Percentiles rank a stretch among this genome's conserved stretches.
Evolutionary conservation across 2,113 vertebrate species (phyloP).

Genomic region (Spermophilus dauricus): DNA sequence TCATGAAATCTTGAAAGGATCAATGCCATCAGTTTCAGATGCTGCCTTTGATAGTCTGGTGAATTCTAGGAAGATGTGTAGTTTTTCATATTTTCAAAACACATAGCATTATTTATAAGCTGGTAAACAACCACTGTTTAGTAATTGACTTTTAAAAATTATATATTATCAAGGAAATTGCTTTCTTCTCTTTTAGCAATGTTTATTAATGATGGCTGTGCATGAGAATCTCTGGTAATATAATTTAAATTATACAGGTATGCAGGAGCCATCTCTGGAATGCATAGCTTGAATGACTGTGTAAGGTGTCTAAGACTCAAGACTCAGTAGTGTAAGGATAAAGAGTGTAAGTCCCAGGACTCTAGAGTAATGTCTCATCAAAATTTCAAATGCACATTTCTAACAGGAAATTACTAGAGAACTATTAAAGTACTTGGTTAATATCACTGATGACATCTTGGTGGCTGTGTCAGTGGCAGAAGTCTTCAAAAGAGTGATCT

Average conservation of each 20-base stretch:
- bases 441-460: not conserved
- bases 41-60: not conserved
- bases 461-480: not conserved
- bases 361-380: not conserved
- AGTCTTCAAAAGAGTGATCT: slow-evolving; percentile 41
- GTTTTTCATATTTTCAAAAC: slow-evolving; percentile 43
- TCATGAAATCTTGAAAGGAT: not conserved
- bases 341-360: not conserved
- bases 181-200: not conserved
- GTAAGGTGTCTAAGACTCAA: not conserved
- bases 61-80: not conserved
- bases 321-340: not conserved
- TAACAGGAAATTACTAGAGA: not conserved
- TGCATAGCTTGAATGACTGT: not conserved
- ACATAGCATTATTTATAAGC: not conserved
- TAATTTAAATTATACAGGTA: not conserved
- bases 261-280: not conserved
- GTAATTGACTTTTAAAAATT: slow-evolving; percentile 45
- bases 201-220: not conserved
- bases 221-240: not conserved
- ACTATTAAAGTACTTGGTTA: slow-evolving; percentile 8
- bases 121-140: slow-evolving; percentile 45
- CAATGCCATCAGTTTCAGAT: not conserved
- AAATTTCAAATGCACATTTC: slow-evolving; percentile 1
- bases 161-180: not conserved